A percentile compares a stretch with the other conserved stretches of the same genome.
These are phyloP conservation scores for Rhopilema esculentum DNA, from an alignment of 30 jellyfish, hydroid and myxozoan genomes.

Conservation along the genomic window DNA sequence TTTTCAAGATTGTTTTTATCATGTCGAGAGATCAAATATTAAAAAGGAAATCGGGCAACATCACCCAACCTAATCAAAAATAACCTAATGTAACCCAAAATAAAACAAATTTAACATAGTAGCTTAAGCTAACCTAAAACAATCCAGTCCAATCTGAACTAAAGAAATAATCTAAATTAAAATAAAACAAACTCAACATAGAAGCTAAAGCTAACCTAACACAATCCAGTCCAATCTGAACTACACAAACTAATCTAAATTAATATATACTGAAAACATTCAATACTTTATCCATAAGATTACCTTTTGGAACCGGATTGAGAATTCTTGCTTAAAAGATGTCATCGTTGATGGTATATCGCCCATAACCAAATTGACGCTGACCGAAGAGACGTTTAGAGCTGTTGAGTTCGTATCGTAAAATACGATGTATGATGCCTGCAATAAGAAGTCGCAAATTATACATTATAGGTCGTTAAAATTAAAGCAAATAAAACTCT, in stretches of 20 bases:
- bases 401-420: constrained; percentile 65
- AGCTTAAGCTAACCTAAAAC: background rate
- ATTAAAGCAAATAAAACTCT: background rate
- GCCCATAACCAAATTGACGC: constrained; percentile 65
- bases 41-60: too few species aligned
- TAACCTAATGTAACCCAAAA: too few species aligned
- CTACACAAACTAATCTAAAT: background rate
- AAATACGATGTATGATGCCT: constrained; percentile 69
- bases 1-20: too few species aligned
- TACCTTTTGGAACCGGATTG: constrained; percentile 79
- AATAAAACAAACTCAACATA: background rate
- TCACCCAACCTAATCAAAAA: too few species aligned
- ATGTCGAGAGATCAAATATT: too few species aligned
- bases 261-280: background rate
- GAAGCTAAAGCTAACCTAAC: background rate
- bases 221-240: background rate
- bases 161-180: too few species aligned
- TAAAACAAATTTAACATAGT: background rate
- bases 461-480: background rate
- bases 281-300: background rate
- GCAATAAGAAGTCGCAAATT: background rate
- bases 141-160: background rate
- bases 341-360: constrained; percentile 23
- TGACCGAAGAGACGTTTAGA: constrained; percentile 68
- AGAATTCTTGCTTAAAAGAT: constrained; percentile 70